Conservation (phyloP, 2,888 invertebrate genomes). For the Metallyticus violacea region DNA sequence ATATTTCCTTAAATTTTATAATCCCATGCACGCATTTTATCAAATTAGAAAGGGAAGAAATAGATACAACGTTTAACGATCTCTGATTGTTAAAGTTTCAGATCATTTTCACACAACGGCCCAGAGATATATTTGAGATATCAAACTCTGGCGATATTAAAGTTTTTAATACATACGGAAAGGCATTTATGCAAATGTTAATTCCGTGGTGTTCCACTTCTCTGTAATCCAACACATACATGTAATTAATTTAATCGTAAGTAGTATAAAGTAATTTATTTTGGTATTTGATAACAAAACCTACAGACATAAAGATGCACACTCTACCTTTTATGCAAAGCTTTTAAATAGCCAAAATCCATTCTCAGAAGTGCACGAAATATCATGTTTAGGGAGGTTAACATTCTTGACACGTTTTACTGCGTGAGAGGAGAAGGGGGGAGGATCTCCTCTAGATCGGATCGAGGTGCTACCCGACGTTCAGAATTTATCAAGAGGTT, state of each 20-base stretch:
- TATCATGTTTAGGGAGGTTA: neutral
- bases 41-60: too few species aligned
- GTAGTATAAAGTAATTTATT: neutral
- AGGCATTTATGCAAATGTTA: neutral
- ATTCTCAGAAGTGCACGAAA: neutral
- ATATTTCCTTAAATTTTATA: too few species aligned
- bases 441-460: neutral
- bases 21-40: too few species aligned
- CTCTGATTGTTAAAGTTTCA: neutral
- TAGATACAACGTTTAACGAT: too few species aligned
- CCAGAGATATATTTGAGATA: neutral
- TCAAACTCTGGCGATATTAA: neutral
- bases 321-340: neutral
- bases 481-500: neutral
- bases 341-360: neutral
- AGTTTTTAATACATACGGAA: neutral
- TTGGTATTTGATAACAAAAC: neutral
- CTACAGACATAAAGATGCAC: neutral
- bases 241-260: neutral
- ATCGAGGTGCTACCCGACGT: neutral
- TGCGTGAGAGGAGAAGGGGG: neutral
- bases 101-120: neutral
- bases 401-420: neutral
- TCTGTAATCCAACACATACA: neutral
- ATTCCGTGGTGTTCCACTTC: neutral